Percentiles rank a stretch among this genome's conserved stretches.
These are phyloP conservation scores for Momotus momota DNA, from an alignment of 2,797 vertebrate genomes.

Conservation along the genomic window DNA sequence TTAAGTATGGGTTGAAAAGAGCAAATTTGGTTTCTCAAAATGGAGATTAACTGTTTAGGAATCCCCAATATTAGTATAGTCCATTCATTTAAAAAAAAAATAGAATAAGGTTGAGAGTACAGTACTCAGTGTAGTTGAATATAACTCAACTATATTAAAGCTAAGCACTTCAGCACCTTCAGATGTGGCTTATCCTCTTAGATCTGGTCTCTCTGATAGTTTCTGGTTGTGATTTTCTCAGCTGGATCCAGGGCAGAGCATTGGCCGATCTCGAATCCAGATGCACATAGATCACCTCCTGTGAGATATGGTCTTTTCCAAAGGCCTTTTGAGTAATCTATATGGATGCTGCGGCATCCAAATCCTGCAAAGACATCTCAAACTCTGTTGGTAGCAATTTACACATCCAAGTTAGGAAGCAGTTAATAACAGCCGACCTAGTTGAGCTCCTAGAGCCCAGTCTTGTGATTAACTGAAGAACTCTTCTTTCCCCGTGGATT, in stretches of 20 bases:
- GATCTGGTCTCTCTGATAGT: not conserved
- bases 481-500: not conserved
- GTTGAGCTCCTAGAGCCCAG: not conserved
- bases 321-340: not conserved
- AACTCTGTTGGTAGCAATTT: not conserved
- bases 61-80: not conserved
- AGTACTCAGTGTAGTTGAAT: not conserved
- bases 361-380: not conserved
- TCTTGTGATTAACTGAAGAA: not conserved
- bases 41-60: not conserved
- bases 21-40: slow-evolving; percentile 1
- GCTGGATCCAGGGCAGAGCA: not conserved
- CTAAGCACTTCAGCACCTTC: not conserved
- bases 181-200: not conserved
- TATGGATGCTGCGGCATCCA: not conserved
- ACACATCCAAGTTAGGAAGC: not conserved
- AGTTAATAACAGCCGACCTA: not conserved
- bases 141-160: not conserved
- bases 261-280: not conserved
- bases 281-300: not conserved
- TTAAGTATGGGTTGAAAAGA: not conserved
- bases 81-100: not conserved
- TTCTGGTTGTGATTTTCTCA: not conserved
- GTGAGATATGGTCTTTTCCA: not conserved
- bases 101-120: not conserved